phyloP scores from a whole-genome alignment of 2,797 vertebrate species.

The Rousettus madagascariensis region DNA sequence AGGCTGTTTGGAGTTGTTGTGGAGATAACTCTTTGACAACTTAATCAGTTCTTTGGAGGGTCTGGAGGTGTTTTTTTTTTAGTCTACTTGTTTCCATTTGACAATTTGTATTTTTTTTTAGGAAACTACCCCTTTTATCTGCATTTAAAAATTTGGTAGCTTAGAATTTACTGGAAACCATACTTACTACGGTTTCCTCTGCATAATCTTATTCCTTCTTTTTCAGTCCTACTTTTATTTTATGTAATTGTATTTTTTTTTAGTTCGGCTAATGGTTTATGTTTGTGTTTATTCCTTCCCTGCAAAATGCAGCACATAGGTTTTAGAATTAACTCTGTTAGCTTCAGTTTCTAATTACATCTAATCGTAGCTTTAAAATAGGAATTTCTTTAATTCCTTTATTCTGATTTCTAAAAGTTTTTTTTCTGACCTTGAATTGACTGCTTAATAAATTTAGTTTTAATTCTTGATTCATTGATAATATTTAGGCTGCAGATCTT shows the following conservation, averaged over 20 bases:
- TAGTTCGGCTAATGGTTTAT: not conserved
- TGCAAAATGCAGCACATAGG: not conserved
- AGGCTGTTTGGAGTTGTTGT: not conserved
- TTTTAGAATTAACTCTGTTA: conserved; percentile 38
- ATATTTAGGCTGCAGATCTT: not conserved
- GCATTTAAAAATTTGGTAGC: not conserved
- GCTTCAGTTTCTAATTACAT: not conserved
- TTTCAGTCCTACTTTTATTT: not conserved
- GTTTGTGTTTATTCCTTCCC: not conserved
- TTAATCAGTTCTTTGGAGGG: not conserved
- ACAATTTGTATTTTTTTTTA: not conserved
- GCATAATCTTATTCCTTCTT: not conserved
- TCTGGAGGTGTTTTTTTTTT: not conserved
- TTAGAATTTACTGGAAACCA: not conserved
- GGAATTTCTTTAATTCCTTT: not conserved
- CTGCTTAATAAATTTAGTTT: conserved; percentile 25
- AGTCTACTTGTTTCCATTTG: not conserved
- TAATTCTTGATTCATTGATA: not conserved
- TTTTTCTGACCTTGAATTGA: not conserved
- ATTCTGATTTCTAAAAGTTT: not conserved
- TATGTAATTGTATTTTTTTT: not conserved
- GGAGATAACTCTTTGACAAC: not conserved
- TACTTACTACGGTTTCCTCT: not conserved
- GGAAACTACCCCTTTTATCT: not conserved
- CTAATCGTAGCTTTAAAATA: not conserved